Percentiles rank a stretch among this genome's conserved stretches.
These are phyloP conservation scores for Ormia ochracea DNA, from an alignment of 2,888 invertebrate species.

Conservation along the genomic window DNA sequence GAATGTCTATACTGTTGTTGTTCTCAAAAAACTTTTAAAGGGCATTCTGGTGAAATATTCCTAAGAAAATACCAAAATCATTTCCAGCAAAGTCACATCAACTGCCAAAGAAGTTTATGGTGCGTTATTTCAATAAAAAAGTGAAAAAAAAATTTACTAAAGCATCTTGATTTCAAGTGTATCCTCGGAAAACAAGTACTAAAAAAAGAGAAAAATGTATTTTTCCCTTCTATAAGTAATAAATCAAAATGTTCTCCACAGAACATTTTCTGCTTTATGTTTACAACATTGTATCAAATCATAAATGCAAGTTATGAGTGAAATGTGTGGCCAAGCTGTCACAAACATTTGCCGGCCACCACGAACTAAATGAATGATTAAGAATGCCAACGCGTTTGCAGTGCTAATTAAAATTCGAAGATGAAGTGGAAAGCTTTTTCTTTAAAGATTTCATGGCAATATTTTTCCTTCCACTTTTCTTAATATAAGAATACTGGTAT, in stretches of 20 bases:
- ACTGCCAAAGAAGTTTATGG: no score
- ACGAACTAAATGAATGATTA: not conserved
- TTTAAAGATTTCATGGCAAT: not conserved
- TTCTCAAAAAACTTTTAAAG: no score
- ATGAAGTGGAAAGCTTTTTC: not conserved
- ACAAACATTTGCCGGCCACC: constrained; percentile 1
- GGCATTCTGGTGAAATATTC: no score
- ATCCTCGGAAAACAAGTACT: no score
- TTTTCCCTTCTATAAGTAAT: constrained; percentile 5
- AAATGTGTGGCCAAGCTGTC: constrained; percentile 25
- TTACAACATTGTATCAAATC: constrained; percentile 12
- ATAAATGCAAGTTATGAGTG: not conserved
- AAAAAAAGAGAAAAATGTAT: not conserved
- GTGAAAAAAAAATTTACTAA: no score
- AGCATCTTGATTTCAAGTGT: no score
- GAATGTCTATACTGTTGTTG: no score
- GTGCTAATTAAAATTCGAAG: constrained; percentile 12
- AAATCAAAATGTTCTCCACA: constrained; percentile 24
- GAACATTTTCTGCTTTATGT: not conserved
- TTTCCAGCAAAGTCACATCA: no score
- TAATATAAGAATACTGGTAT: not conserved
- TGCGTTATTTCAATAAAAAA: no score
- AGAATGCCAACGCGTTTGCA: not conserved
- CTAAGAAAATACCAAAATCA: no score
- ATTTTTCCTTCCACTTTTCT: not conserved